Evolutionary conservation across 2,113 vertebrate genomes (phyloP), one percentile per base, ranked within the genome.

Genomic region (Xerus inauris): DNA sequence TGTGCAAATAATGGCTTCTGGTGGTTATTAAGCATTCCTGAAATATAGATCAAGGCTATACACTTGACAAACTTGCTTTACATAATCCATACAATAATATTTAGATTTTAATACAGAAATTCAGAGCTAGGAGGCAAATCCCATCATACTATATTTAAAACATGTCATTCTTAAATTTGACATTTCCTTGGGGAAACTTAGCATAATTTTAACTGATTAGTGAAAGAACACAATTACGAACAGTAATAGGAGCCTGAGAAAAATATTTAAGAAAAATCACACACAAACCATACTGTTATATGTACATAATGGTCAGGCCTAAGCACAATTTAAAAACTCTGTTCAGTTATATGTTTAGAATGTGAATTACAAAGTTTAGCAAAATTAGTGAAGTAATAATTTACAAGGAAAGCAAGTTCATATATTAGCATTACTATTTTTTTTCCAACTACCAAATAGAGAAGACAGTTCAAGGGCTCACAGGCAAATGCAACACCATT

Each of bases 381-480:
- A 94, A 97, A 97, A 82, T 62, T 59, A n/a, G 35, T 93, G 69
- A 93, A 98, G 97, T 97, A 96, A 82, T 97, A 96, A 97, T 96
- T 98, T 97, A 45, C 89, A 98, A 97, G 67, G 81, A 91, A 98
- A 98, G 71, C 79, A 96, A 87, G 51, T 98, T 98, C 92, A 96
- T 84, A 96, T 79, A 35, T 95, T 95, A 98, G 86, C 96, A 64
- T 94, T 94, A 97, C 19, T 75, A 24, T 79, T 93, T 83, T 97
- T 87, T 97, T 88, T 72, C 73, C 35, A 91, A 83, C 95, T 95
- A 97, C 17, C 64, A 98, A 96, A 45, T 91, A 95, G 28, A 97
- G 75, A 97, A 97, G 94, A 98, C 96, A 98, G 80, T 91, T 91
- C 72, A 97, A 97, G 81, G 95, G 81, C 84, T 98, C 97, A 98